A percentile compares a stretch with the other conserved stretches of the same genome.
phyloP scores from a whole-genome alignment of 2,888 invertebrate species.

The Xestia c-nigrum region DNA sequence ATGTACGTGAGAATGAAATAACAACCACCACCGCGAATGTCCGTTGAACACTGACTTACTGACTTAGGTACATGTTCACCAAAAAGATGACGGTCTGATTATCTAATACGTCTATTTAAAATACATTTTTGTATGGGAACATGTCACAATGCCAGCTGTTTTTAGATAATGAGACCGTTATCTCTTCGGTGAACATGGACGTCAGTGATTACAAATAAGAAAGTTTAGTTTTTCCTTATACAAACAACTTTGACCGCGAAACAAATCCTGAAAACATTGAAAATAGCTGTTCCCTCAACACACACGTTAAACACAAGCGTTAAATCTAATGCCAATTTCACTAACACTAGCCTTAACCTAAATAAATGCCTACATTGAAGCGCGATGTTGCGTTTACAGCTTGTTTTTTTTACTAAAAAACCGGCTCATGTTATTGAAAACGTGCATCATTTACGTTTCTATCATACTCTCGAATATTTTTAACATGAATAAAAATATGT shows the following conservation, averaged over 20 bases:
- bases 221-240: neutral
- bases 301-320: too few relatives aligned
- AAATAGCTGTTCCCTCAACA: neutral
- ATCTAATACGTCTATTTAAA: too few relatives aligned
- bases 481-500: constrained; percentile 12
- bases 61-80: too few relatives aligned
- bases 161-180: too few relatives aligned
- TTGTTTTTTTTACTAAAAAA: neutral
- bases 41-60: too few relatives aligned
- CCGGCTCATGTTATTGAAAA: neutral
- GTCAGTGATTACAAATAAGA: neutral
- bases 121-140: too few relatives aligned
- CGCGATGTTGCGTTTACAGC: neutral
- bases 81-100: too few relatives aligned
- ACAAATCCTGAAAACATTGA: too few relatives aligned
- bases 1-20: too few relatives aligned
- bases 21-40: too few relatives aligned
- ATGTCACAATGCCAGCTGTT: too few relatives aligned
- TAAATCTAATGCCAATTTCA: neutral
- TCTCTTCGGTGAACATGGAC: too few relatives aligned
- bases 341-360: neutral
- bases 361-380: neutral
- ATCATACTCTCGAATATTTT: neutral
- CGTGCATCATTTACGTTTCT: neutral
- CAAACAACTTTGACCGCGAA: neutral